Evolutionary conservation across 2,888 invertebrate species (phyloP).

Genomic region (Bursaphelenchus okinawaensis): DNA sequence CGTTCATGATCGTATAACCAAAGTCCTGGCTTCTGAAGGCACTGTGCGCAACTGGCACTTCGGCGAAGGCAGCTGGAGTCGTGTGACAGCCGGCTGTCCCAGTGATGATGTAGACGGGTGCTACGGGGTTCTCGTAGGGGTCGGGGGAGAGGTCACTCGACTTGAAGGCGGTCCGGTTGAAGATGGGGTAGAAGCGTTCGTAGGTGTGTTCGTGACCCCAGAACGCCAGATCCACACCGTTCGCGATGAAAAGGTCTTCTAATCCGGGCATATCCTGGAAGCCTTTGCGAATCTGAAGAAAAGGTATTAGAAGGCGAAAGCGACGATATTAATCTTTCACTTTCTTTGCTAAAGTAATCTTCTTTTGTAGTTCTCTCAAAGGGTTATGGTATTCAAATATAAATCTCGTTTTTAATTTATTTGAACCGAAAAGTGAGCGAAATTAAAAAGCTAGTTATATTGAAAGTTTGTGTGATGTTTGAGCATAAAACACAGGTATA

Average conservation of each 20-base stretch:
- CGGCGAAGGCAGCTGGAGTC: neutral
- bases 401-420: no score
- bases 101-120: conserved; percentile 82
- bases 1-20: conserved; percentile 77
- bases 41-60: neutral
- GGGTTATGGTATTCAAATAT: no score
- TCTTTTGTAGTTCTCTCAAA: no score
- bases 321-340: neutral
- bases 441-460: no score
- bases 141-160: conserved; percentile 59
- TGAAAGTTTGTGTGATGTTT: no score
- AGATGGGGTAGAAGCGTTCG: conserved; percentile 88
- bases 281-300: conserved; percentile 51
- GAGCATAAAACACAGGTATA: no score
- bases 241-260: conserved; percentile 76
- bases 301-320: neutral
- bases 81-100: conserved; percentile 61
- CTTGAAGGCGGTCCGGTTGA: conserved; percentile 63
- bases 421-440: no score
- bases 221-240: conserved; percentile 82
- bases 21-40: conserved; percentile 66
- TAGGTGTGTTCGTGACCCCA: conserved; percentile 98
- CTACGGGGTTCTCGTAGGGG: conserved; percentile 72
- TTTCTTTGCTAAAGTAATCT: conserved; percentile 1
- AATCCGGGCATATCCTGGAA: conserved; percentile 62